Percentiles rank a stretch among this genome's conserved stretches.
Conservation (phyloP, 2,888 invertebrate genomes). For the Leptinotarsa peninsularis region DNA sequence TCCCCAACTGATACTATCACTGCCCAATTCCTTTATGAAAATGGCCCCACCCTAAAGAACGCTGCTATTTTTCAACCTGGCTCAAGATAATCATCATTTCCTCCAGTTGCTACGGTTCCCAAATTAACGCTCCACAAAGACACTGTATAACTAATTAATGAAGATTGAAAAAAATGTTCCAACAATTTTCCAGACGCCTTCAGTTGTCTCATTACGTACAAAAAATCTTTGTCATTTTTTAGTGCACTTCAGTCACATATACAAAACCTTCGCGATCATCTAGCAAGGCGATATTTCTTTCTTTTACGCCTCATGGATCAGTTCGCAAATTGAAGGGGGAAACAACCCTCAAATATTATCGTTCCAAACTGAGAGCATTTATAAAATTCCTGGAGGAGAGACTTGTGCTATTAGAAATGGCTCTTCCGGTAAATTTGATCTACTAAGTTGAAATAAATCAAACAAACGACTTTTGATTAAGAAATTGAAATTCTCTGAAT, state of each 20-base stretch:
- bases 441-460: conserved; percentile 7
- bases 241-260: conserved; percentile 8
- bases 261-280: conserved; percentile 9
- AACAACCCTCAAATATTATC: conserved; percentile 22
- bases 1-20: too few relatives aligned
- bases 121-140: neutral
- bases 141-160: conserved; percentile 3
- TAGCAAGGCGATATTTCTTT: conserved; percentile 8
- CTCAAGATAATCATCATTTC: neutral
- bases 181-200: conserved; percentile 1
- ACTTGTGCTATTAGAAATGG: conserved; percentile 19
- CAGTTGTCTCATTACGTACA: conserved; percentile 11
- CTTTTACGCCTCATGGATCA: conserved; percentile 20
- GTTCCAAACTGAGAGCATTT: conserved; percentile 16
- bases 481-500: conserved; percentile 13
- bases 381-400: conserved; percentile 4
- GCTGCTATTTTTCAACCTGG: too few relatives aligned
- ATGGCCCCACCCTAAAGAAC: too few relatives aligned
- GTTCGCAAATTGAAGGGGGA: conserved; percentile 23
- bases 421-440: conserved; percentile 18
- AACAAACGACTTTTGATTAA: conserved; percentile 5
- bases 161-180: conserved; percentile 5
- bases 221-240: conserved; percentile 17
- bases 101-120: neutral
- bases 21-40: too few relatives aligned